Percentiles rank a stretch among this genome's conserved stretches.
These are phyloP conservation scores for Arbacia lixula DNA, from an alignment of 53 echinoderm and acorn worm species.

Conservation along the genomic window DNA sequence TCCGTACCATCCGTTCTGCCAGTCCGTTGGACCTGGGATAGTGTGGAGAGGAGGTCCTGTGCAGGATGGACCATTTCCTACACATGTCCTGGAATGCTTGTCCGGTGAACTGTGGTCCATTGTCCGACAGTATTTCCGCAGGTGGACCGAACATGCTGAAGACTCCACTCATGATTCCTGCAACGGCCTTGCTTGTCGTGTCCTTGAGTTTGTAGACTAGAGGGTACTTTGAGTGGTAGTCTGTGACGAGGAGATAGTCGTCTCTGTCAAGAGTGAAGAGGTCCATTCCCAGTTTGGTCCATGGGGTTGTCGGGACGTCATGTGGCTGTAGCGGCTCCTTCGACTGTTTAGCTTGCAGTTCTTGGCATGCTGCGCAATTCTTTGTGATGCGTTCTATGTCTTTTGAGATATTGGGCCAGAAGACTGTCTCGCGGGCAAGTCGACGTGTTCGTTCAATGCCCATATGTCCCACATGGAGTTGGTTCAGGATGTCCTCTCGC, in stretches of 20 bases:
- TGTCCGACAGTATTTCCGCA: constrained; percentile 68
- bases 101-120: constrained; percentile 68
- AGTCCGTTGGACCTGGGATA: constrained; percentile 72
- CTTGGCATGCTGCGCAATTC: too few relatives aligned
- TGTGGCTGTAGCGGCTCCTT: too few relatives aligned
- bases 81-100: constrained; percentile 65
- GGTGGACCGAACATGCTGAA: constrained; percentile 57
- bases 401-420: too few relatives aligned
- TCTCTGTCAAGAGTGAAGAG: constrained; percentile 46
- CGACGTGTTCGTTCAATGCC: constrained; percentile 67
- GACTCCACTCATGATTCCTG: too few relatives aligned
- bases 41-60: constrained; percentile 69
- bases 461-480: constrained; percentile 59
- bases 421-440: too few relatives aligned
- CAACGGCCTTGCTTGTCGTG: constrained; percentile 1
- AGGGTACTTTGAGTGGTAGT: constrained; percentile 15
- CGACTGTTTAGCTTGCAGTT: too few relatives aligned
- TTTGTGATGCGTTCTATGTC: too few relatives aligned
- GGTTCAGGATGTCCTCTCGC: constrained; percentile 40
- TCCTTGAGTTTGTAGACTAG: constrained; percentile 11
- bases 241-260: constrained; percentile 43
- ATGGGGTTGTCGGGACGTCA: constrained; percentile 58
- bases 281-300: constrained; percentile 69
- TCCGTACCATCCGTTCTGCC: constrained; percentile 72
- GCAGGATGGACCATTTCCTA: constrained; percentile 54